Base-by-base conservation (phyloP, 2,797 vertebrate genomes). In the Sciurus vulgaris region DNA sequence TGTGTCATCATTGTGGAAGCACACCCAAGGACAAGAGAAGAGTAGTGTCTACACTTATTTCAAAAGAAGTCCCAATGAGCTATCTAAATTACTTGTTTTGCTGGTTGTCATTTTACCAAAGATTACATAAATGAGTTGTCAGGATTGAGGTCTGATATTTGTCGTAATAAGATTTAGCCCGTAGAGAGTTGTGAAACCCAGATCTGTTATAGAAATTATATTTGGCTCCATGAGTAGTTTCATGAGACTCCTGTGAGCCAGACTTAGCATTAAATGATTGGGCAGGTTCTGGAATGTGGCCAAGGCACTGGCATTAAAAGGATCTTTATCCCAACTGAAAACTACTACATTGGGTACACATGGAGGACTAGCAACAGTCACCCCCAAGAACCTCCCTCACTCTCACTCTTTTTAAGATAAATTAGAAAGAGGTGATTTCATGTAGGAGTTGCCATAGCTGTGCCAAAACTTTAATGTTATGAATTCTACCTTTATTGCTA, bases 181-280 rank as follows among this genome's bases (percentile, higher is more conserved):
- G 2, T 11, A 86, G 92, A 96, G 72, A 92, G 82, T 91, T 96
- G 59, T 81, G 92, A 97, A 96, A 97, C 61, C 87, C 91, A 87
- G 70, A 94, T 35, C 89, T 97, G 85, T 88, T 96, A 67, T 41
- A 94, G 54, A 93, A 96, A 97, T 93, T 90, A 83, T 79, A 96
- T 88, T 92, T 97, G 90, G 65, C 93, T 96, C 56, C 85, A 86
- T 91, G 59, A 94, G 69, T 51, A 72, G 82, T 92, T 97, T 93
- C 87, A 88, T 92, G 74, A 95, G 54, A 90, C 78, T 96, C 61
- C 35, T 78, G 74, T 17, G 82, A 95, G 94, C 88, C 96, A 94
- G 73, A 92, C 79, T 93, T 79, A 93, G 20, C 18, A 38, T 81
- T 89, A 96, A 94, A 91, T 84, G 65, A 76, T 28, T 82, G 87